Conservation (phyloP, 2,113 vertebrate genomes). For the Albula goreensis region DNA sequence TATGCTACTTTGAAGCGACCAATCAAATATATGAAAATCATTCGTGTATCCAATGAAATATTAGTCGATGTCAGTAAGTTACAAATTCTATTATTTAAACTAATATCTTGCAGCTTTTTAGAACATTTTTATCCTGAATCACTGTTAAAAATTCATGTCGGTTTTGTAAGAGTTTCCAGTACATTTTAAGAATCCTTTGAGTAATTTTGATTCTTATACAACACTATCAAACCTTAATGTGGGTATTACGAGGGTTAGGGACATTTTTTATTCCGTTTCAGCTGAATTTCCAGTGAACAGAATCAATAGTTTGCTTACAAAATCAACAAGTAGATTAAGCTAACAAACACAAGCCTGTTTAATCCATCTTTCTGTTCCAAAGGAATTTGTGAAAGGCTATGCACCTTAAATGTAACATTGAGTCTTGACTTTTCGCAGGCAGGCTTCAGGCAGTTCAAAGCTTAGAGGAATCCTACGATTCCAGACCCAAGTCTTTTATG, state of each 20-base stretch:
- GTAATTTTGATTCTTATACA: not conserved
- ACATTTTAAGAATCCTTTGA: not conserved
- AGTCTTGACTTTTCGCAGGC: slow-evolving; percentile 72
- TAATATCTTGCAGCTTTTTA: not conserved
- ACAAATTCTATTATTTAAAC: no score
- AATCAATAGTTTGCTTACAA: slow-evolving; percentile 27
- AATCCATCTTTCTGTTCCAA: slow-evolving; percentile 55
- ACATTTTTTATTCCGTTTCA: slow-evolving; percentile 28
- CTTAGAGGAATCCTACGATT: not conserved
- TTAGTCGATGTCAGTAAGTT: no score
- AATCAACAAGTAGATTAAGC: slow-evolving; percentile 39
- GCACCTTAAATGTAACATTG: slow-evolving; percentile 67
- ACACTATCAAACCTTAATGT: not conserved
- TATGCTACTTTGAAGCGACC: no score
- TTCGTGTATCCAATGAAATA: no score
- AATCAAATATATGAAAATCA: no score
- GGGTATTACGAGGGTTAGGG: not conserved
- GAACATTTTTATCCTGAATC: not conserved
- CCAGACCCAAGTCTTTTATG: slow-evolving; percentile 2
- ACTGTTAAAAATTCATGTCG: not conserved
- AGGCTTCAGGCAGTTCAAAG: slow-evolving; percentile 51
- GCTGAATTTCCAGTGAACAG: slow-evolving; percentile 39
- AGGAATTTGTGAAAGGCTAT: slow-evolving; percentile 66
- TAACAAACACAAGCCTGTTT: slow-evolving; percentile 66
- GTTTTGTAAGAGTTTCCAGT: not conserved